Conservation (phyloP, 2,888 invertebrate species). For the Salticus scenicus region DNA sequence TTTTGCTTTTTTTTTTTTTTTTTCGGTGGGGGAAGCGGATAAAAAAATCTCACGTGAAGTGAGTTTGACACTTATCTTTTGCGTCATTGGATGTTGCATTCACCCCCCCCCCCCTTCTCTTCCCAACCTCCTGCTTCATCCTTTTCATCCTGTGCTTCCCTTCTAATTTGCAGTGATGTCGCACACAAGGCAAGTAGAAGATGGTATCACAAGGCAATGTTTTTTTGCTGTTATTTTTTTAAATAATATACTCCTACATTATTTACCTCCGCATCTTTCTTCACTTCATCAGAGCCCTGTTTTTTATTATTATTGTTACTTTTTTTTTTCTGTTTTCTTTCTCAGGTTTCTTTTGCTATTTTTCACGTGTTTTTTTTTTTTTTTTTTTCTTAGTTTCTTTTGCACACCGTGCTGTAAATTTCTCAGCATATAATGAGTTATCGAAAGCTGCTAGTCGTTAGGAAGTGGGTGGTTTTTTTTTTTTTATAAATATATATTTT, state of each 20-base stretch:
- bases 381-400: slow-evolving; percentile 41
- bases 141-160: slow-evolving; percentile 62
- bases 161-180: slow-evolving; percentile 69
- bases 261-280: slow-evolving; percentile 60
- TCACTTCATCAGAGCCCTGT: slow-evolving; percentile 61
- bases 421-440: slow-evolving; percentile 65
- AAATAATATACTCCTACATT: slow-evolving; percentile 68
- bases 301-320: slow-evolving; percentile 30
- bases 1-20: slow-evolving; percentile 41
- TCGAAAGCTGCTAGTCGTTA: slow-evolving; percentile 56
- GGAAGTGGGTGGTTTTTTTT: too few relatives aligned
- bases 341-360: not conserved
- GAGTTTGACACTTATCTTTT: slow-evolving; percentile 68
- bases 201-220: slow-evolving; percentile 49
- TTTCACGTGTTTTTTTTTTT: slow-evolving; percentile 36
- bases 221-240: slow-evolving; percentile 37
- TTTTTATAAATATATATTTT: slow-evolving; percentile 25
- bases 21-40: slow-evolving; percentile 9
- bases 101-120: slow-evolving; percentile 19
- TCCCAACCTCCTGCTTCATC: slow-evolving; percentile 36
- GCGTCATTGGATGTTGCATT: slow-evolving; percentile 63
- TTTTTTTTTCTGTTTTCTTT: slow-evolving; percentile 44
- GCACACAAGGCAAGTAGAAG: slow-evolving; percentile 43
- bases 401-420: slow-evolving; percentile 30
- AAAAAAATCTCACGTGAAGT: slow-evolving; percentile 45